Conservation (phyloP, 2,797 vertebrate species). For the Poecilia picta region DNA sequence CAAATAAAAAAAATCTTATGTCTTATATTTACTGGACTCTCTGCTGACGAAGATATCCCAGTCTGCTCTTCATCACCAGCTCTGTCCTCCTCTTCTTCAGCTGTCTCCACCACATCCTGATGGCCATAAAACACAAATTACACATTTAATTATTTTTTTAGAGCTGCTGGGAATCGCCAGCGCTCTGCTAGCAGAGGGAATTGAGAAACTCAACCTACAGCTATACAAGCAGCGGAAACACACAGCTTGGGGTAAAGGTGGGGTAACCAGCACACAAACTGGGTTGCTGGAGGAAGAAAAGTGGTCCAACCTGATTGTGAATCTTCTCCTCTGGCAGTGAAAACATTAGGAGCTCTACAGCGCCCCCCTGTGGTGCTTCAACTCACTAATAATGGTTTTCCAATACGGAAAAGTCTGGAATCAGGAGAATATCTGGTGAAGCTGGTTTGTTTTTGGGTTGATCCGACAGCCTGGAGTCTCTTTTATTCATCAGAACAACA, state of each 20-base stretch:
- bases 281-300: slow-evolving; percentile 17
- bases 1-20: no score
- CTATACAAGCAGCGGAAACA: neutral
- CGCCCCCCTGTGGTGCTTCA: neutral
- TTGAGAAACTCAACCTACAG: neutral
- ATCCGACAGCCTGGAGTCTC: neutral
- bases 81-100: neutral
- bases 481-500: neutral
- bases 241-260: neutral
- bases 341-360: neutral
- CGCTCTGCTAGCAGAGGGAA: neutral
- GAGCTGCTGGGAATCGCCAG: neutral
- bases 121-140: neutral
- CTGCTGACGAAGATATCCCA: neutral
- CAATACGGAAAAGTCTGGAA: neutral
- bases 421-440: neutral
- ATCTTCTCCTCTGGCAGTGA: neutral
- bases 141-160: neutral
- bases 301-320: slow-evolving; percentile 38
- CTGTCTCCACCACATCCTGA: neutral
- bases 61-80: neutral
- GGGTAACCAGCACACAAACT: slow-evolving; percentile 3
- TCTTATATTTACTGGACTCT: slow-evolving; percentile 33
- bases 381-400: neutral
- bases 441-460: neutral